Evolutionary conservation across 2,797 vertebrate genomes (phyloP).

Genomic region (Margarornis squamiger): DNA sequence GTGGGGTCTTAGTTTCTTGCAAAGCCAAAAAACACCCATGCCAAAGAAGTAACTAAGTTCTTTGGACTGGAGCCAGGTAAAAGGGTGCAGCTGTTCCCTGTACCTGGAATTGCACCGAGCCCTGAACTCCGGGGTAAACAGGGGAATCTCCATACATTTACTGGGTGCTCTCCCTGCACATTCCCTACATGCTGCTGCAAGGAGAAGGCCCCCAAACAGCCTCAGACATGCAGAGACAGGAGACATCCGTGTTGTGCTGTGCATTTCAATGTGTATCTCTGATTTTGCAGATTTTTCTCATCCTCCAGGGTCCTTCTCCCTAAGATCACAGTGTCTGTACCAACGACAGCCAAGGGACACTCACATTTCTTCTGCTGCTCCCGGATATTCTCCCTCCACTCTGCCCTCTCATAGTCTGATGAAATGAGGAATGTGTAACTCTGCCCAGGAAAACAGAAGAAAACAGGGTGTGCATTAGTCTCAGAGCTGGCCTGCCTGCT

Average conservation of each 20-base stretch:
- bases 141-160: neutral
- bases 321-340: neutral
- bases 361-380: constrained; percentile 96
- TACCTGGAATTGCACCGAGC: neutral
- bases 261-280: neutral
- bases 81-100: neutral
- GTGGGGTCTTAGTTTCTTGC: neutral
- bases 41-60: neutral
- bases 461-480: neutral
- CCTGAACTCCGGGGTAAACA: neutral
- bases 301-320: neutral
- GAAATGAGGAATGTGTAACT: constrained; percentile 92
- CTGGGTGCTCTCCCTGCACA: neutral
- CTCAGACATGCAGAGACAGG: neutral
- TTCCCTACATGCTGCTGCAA: neutral
- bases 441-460: constrained; percentile 65
- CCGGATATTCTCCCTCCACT: constrained; percentile 92
- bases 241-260: neutral
- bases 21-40: neutral
- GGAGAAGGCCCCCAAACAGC: neutral
- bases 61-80: neutral
- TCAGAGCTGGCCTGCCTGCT: neutral
- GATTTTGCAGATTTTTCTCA: neutral
- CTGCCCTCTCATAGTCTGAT: constrained; percentile 92
- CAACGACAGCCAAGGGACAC: constrained; percentile 40